A percentile compares a stretch with the other conserved stretches of the same genome.
These are phyloP conservation scores for Anabas testudineus DNA, from an alignment of 2,797 vertebrate species.

Conservation along the genomic window DNA sequence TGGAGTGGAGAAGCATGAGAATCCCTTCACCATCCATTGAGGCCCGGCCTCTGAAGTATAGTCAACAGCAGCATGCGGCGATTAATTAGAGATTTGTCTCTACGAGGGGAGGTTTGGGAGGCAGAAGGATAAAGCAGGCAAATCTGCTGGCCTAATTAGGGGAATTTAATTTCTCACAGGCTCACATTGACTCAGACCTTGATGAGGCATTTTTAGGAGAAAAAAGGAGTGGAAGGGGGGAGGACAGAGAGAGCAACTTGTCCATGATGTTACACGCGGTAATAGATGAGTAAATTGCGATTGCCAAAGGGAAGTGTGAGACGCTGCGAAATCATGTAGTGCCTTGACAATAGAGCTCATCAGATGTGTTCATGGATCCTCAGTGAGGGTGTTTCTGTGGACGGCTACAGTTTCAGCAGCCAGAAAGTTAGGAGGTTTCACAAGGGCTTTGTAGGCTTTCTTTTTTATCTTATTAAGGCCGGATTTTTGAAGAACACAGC, in stretches of 20 bases:
- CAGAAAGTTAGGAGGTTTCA: slow-evolving; percentile 26
- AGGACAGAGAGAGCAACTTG: slow-evolving; percentile 27
- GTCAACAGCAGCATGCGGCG: slow-evolving; percentile 75
- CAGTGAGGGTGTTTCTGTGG: slow-evolving; percentile 13
- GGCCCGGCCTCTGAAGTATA: slow-evolving; percentile 70
- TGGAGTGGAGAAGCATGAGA: slow-evolving; percentile 54
- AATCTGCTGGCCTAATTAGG: slow-evolving; percentile 82
- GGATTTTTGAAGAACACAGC: not conserved
- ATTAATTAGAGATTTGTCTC: slow-evolving; percentile 83
- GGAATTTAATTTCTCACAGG: slow-evolving; percentile 81
- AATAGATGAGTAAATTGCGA: slow-evolving; percentile 45
- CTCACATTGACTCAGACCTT: slow-evolving; percentile 76
- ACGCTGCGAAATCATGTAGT: slow-evolving; percentile 31
- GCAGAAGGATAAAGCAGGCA: slow-evolving; percentile 72
- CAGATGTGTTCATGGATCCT: slow-evolving; percentile 22
- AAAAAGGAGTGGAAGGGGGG: slow-evolving; percentile 18
- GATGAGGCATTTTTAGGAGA: slow-evolving; percentile 64
- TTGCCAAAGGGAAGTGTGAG: slow-evolving; percentile 26
- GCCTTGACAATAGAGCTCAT: slow-evolving; percentile 47
- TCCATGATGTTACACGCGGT: slow-evolving; percentile 51
- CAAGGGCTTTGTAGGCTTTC: slow-evolving; percentile 13
- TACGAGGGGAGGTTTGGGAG: slow-evolving; percentile 75
- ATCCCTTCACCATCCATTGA: slow-evolving; percentile 58
- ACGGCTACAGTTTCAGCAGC: slow-evolving; percentile 3
- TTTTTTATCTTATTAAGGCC: slow-evolving; percentile 6